Evolutionary conservation across 2,888 invertebrate genomes (phyloP), one percentile per base, ranked within the genome.

Genomic region (Orchesellides sinensis): DNA sequence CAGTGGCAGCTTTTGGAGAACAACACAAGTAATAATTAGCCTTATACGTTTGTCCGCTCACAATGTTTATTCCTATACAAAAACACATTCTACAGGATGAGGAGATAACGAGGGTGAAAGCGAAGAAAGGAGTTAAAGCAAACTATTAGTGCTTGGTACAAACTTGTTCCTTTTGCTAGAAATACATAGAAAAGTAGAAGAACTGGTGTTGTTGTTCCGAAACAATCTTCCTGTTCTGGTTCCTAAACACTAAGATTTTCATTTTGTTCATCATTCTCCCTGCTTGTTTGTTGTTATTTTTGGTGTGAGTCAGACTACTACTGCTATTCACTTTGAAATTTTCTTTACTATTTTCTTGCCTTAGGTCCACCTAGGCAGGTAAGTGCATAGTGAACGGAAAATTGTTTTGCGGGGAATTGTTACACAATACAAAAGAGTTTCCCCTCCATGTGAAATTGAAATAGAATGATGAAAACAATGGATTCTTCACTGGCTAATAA

Each of bases 11-110:
- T 29, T 25, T 14, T 54, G n/a, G 21, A 69, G 17, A 65, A 56
- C 52, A 65, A 66, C 72, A 72, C 25, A 72, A 52, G 40, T 29
- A 72, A 66, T 72, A 80, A 80, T 72, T 80, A 72, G 72, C 45
- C 32, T 21, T 23, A 21, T 77, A 29, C 12, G 45, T 23, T 40
- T 21, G 68, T 61, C 12, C n/a, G 61, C 61, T 17, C 65, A 35
- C 21, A n/a, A n/a, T n/a, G n/a, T n/a, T n/a, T n/a, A n/a, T n/a
- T 49, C 19, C 21, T 63, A 61, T 45, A 52, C n/a, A 68, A n/a
- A 69, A 29, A 2, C 29, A 29, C 12, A 25, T 35, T 65, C 21
- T 12, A 40, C 35, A 23, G 45, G 40, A 65, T 21, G 23, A 19
- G 32, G 35, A 52, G 17, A 21, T 17, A 12, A 61, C 35, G 23